These are phyloP conservation scores for Prionailurus bengalensis DNA, from an alignment of 2,113 vertebrate species.

Conservation along the genomic window DNA sequence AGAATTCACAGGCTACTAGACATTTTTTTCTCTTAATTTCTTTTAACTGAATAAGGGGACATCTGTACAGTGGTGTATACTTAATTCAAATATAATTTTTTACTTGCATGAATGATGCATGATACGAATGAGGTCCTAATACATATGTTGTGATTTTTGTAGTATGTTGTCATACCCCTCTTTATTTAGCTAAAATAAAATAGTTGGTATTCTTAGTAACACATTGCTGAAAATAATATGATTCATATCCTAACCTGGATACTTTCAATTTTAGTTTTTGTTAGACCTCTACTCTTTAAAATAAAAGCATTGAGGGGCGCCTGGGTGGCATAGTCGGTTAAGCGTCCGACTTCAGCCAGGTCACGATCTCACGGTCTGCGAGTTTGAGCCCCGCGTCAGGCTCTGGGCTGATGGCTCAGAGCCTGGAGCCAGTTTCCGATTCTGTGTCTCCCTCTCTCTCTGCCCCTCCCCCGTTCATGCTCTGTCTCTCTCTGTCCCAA, in stretches of 20 bases:
- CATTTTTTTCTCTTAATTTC: background rate
- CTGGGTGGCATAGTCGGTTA: too few relatives aligned
- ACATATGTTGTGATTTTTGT: background rate
- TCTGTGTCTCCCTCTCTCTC: too few relatives aligned
- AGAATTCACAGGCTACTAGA: background rate
- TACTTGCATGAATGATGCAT: background rate
- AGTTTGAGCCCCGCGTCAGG: too few relatives aligned
- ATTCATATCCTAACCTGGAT: background rate
- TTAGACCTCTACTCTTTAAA: conserved; percentile 45
- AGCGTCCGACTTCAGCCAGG: too few relatives aligned
- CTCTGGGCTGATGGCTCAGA: too few relatives aligned
- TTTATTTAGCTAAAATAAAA: background rate
- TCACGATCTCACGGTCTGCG: too few relatives aligned
- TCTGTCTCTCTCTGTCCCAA: too few relatives aligned
- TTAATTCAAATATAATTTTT: background rate
- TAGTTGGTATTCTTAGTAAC: background rate
- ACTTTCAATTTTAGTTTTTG: conserved; percentile 36
- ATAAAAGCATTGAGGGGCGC: background rate
- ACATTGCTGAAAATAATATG: background rate
- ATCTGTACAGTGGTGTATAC: background rate
- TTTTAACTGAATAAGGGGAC: background rate
- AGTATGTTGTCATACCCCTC: background rate
- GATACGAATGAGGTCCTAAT: background rate
- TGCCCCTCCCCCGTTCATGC: too few relatives aligned
- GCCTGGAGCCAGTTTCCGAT: too few relatives aligned